phyloP scores from a whole-genome alignment of 2,888 invertebrate species.

The Habroteleia sp. region DNA sequence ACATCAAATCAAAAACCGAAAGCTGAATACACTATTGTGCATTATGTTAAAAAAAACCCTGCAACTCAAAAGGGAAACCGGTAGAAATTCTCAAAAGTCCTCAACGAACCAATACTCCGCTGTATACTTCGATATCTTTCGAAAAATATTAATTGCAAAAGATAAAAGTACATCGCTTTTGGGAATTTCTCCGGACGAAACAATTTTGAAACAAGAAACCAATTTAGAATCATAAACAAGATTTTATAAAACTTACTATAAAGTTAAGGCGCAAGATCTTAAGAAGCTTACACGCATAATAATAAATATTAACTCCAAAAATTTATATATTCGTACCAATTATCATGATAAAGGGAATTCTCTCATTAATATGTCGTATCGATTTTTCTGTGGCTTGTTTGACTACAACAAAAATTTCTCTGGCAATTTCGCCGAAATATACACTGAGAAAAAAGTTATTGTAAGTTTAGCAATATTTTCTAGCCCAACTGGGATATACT shows the following conservation, averaged over 20 bases:
- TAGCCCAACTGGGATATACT: too few species aligned
- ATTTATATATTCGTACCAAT: constrained; percentile 61
- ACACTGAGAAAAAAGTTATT: too few species aligned
- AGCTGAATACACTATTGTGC: too few species aligned
- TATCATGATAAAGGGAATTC: constrained; percentile 40
- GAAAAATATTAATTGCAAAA: too few species aligned
- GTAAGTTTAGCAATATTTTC: too few species aligned
- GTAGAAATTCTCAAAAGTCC: constrained; percentile 21
- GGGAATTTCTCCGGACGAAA: constrained; percentile 9
- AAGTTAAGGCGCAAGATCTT: constrained; percentile 43
- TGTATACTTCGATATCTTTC: too few species aligned
- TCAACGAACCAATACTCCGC: too few species aligned
- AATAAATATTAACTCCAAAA: constrained; percentile 27
- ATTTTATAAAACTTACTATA: constrained; percentile 44
- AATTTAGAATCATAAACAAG: constrained; percentile 21
- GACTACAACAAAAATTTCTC: constrained; percentile 23
- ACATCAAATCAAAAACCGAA: too few species aligned
- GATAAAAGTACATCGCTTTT: not conserved
- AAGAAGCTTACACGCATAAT: constrained; percentile 42
- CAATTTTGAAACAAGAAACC: constrained; percentile 23
- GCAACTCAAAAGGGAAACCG: too few species aligned
- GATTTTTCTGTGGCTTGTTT: constrained; percentile 27
- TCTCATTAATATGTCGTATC: constrained; percentile 28
- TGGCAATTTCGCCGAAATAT: constrained; percentile 29
- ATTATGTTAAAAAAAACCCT: too few species aligned